Base-by-base conservation (phyloP, 2,888 invertebrate genomes). In the Theodoxus fluviatilis region DNA sequence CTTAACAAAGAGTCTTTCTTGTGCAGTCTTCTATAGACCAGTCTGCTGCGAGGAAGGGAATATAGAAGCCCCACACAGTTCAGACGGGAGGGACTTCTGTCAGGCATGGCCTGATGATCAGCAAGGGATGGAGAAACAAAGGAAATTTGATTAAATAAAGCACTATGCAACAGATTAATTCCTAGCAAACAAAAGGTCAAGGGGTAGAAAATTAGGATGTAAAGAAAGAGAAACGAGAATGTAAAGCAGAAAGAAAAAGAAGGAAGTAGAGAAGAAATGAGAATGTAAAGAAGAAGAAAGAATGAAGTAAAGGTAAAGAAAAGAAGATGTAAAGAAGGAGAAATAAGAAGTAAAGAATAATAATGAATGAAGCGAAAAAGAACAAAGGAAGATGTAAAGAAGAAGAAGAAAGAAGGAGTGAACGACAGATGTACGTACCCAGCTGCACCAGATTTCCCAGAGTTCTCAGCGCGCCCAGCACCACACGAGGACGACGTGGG, bases 401-500 rank as follows among this genome's bases (percentile, higher is more conserved):
- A n/a, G n/a, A n/a, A n/a, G n/a, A n/a, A n/a, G n/a, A n/a, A n/a
- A n/a, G n/a, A n/a, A n/a, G n/a, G n/a, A n/a, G 18, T 31, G 25
- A 25, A 0, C 15, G 31, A 2, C 6, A 18, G n/a, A 22, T 57
- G 6, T 2, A 15, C 69, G 55, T 74, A 82, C 82, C 81, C 57
- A 80, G 72, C 63, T 79, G 79, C 18, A 80, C 74, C 2, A 82
- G 76, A 66, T 81, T 82, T n/a, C 79, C 77, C 1, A 82, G 65
- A 0, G 79, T 73, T 61, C 80, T 81, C 15, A 82, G 71, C 2
- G 76, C 81, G 55, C 77, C 77, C 61, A 78, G 68, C 7, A 78
- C 74, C 2, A 81, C 71, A n/a, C 71, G 70, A 28, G 72, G 69
- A 49, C 78, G 73, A 1, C 70, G 69, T 18, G 49, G 59, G 52